A percentile compares a stretch with the other conserved stretches of the same genome.
Conservation (phyloP, 2,888 invertebrate genomes). For the Drymonia ruficornis region DNA sequence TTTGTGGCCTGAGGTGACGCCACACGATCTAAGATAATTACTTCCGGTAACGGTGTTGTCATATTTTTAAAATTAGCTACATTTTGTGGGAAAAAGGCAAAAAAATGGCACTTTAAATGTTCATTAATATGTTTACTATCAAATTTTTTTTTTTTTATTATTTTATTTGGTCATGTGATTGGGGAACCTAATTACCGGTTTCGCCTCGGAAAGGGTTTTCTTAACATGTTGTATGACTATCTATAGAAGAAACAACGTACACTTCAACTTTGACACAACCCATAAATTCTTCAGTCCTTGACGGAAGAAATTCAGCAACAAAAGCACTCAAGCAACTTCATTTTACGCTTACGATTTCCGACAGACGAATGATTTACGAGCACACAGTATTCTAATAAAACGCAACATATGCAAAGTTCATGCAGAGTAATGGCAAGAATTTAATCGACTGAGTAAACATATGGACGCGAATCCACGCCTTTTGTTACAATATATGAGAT, state of each 20-base stretch:
- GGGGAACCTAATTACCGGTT: too few species aligned
- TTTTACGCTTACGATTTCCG: background rate
- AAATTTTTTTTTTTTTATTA: too few species aligned
- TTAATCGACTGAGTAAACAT: constrained; percentile 49
- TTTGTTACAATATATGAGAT: constrained; percentile 45
- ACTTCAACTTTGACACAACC: background rate
- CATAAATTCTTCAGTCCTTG: background rate
- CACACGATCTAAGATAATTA: too few species aligned
- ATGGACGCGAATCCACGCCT: constrained; percentile 37
- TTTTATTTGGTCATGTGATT: too few species aligned
- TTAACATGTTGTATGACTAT: too few species aligned
- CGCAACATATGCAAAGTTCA: constrained; percentile 34
- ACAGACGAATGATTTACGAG: constrained; percentile 1
- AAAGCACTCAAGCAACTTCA: constrained; percentile 1
- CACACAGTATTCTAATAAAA: constrained; percentile 34
- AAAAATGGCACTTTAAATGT: too few species aligned
- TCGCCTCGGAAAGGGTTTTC: too few species aligned
- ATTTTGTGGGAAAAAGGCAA: too few species aligned
- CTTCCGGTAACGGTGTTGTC: too few species aligned
- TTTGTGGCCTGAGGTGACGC: too few species aligned
- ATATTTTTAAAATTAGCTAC: too few species aligned
- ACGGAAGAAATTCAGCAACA: constrained; percentile 6
- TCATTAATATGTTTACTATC: too few species aligned
- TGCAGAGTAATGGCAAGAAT: constrained; percentile 37
- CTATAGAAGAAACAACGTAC: background rate